These are phyloP conservation scores for Ptyas mucosa DNA, from an alignment of 2,113 vertebrate genomes.

Conservation along the genomic window DNA sequence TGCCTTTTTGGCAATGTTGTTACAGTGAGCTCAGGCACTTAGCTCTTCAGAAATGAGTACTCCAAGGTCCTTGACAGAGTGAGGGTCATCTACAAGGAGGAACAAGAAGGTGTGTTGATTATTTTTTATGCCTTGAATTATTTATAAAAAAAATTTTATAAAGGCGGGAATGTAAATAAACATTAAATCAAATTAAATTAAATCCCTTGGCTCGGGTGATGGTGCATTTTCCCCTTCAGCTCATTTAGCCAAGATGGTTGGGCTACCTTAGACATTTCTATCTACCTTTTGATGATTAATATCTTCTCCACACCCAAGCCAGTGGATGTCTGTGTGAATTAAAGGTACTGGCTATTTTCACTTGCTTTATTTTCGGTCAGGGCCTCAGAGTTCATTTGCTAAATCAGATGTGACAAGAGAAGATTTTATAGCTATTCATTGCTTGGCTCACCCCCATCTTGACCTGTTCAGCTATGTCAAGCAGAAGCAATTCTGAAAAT, in stretches of 20 bases:
- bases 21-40: no score
- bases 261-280: not conserved
- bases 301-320: constrained; percentile 13
- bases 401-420: constrained; percentile 45
- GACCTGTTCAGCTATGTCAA: not conserved
- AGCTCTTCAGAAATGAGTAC: no score
- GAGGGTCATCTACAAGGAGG: not conserved
- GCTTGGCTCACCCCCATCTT: fast-evolving
- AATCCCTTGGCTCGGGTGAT: not conserved
- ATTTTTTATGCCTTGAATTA: not conserved
- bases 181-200: not conserved
- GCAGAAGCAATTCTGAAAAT: not conserved
- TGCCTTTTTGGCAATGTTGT: no score
- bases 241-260: constrained; percentile 29
- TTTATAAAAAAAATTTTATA: not conserved
- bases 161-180: not conserved
- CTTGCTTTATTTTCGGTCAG: constrained; percentile 13
- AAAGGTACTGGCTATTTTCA: not conserved
- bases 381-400: constrained; percentile 38
- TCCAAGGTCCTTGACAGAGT: no score
- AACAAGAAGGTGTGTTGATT: not conserved
- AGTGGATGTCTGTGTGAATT: not conserved
- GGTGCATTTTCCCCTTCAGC: constrained; percentile 42
- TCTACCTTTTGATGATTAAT: constrained; percentile 15
- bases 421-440: constrained; percentile 19